Evolutionary conservation across 1,140 invertebrate species (phyloP).

Genomic region (Heliothis subflexa): DNA sequence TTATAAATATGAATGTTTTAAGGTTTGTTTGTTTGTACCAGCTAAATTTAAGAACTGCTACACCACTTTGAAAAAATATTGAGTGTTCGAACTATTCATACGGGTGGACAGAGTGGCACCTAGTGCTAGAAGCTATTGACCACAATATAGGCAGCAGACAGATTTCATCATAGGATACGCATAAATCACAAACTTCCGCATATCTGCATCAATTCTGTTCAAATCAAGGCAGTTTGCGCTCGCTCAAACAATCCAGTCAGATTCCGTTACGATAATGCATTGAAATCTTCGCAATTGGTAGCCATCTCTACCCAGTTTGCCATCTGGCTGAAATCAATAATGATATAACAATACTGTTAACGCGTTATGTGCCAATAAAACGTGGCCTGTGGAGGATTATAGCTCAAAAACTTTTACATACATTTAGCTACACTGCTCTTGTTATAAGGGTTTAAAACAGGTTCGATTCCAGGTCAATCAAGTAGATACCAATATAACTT

Average conservation of each 20-base stretch:
- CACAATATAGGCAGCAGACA: no score
- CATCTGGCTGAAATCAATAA: constrained; percentile 42
- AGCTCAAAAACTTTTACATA: neutral
- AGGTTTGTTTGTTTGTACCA: neutral
- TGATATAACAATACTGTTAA: constrained; percentile 45
- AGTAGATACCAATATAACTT: no score
- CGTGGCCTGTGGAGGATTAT: constrained; percentile 39
- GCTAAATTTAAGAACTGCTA: no score
- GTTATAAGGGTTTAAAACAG: no score
- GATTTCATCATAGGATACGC: no score
- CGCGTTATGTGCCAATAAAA: constrained; percentile 38
- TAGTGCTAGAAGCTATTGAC: no score
- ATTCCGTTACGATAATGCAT: neutral
- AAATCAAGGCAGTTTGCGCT: neutral
- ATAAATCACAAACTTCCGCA: no score
- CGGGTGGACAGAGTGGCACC: no score
- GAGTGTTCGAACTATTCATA: no score
- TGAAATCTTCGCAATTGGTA: constrained; percentile 17
- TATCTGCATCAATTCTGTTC: neutral
- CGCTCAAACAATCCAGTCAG: neutral
- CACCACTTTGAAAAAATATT: no score
- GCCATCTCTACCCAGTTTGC: neutral
- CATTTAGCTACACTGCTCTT: no score
- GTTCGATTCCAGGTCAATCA: no score
- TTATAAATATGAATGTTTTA: neutral